These are phyloP conservation scores for Mesochorus sp. DNA, from an alignment of 2,888 invertebrate genomes.

Conservation along the genomic window DNA sequence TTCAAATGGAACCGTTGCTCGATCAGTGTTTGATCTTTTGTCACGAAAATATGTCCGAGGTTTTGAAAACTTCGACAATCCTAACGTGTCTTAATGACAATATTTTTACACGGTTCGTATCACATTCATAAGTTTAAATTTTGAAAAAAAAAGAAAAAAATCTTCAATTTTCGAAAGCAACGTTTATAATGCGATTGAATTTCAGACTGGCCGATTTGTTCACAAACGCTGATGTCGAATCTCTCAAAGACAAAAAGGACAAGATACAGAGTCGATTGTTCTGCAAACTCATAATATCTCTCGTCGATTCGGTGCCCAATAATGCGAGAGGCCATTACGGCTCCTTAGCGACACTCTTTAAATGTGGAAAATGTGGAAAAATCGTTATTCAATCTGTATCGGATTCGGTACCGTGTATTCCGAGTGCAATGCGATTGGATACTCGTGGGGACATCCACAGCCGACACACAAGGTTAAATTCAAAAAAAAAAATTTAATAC, in stretches of 20 bases:
- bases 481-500: background rate
- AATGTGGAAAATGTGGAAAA: conserved; percentile 90
- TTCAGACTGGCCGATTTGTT: conserved; percentile 93
- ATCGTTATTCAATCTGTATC: conserved; percentile 88
- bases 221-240: conserved; percentile 93
- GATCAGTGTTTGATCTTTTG: conserved; percentile 94
- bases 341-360: conserved; percentile 90
- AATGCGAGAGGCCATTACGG: conserved; percentile 91
- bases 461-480: conserved; percentile 86
- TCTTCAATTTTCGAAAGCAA: conserved; percentile 10
- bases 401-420: conserved; percentile 88
- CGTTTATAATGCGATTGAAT: conserved; percentile 9
- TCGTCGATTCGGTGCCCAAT: conserved; percentile 90
- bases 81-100: conserved; percentile 94
- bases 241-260: conserved; percentile 93
- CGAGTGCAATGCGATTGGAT: conserved; percentile 89
- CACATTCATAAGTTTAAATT: too few species aligned
- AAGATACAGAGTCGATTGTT: conserved; percentile 93
- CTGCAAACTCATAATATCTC: conserved; percentile 90
- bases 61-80: conserved; percentile 93
- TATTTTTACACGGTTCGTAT: conserved; percentile 80
- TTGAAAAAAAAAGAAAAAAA: too few species aligned
- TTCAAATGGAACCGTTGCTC: conserved; percentile 96
- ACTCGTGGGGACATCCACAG: conserved; percentile 88
- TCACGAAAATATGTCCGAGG: conserved; percentile 93